Evolutionary conservation across 2,888 invertebrate species (phyloP), one percentile per base, ranked within the genome.

Genomic region (Hymenopus coronatus): DNA sequence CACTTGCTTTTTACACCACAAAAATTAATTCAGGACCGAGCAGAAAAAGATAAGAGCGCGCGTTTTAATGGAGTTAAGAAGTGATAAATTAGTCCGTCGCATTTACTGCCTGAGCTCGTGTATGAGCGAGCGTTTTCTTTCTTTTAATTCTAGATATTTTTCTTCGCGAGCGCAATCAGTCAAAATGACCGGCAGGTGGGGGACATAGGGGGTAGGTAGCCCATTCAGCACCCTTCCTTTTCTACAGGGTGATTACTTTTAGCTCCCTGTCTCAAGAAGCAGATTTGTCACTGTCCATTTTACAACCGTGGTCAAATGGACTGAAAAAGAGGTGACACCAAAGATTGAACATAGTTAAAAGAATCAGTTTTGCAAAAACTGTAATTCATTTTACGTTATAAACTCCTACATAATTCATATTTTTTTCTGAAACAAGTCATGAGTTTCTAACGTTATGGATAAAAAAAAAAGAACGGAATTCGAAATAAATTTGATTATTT

Each of bases 201-300:
- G 30, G 70, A 27, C n/a, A 28, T n/a, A 28, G 27, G 84, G 82
- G n/a, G 54, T 12, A n/a, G 25, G 54, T 70, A 20, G 25, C 54
- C 54, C 54, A 70, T 70, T 70, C 54, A 70, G 54, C 54, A 70
- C 54, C 54, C 54, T 70, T 70, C 54, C 54, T 70, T 70, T 20
- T 70, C 25, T 70, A 84, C 33, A 25, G 20, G 40, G 84, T 88
- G 46, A 85, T 54, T 86, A 82, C 9, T 70, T 70, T 28, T 28
- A n/a, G 81, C n/a, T 40, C 85, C n/a, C 88, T 25, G 54, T 20
- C 54, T 25, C 54, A 70, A 89, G 89, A 89, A 90, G 82, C 88
- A 40, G 82, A 90, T 90, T 89, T 90, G 89, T 90, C 90, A 90
- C 88, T 90, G 90, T 90, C 90, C 90, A 90, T 89, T 90, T 90